Percentiles rank a stretch among this genome's conserved stretches.
phyloP scores from a whole-genome alignment of 2,888 invertebrate species.

The Volucella bombylans region DNA sequence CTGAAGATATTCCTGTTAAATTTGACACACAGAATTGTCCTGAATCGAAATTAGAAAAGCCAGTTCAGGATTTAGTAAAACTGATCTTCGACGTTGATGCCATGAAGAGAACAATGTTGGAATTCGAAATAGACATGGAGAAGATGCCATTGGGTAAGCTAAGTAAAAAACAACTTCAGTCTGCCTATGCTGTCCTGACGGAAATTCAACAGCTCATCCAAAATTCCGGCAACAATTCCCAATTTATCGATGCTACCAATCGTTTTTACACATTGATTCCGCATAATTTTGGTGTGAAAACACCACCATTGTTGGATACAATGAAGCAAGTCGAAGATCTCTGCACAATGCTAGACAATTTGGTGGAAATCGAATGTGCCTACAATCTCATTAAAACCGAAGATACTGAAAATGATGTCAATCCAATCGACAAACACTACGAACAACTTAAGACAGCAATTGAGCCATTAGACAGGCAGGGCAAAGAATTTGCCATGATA shows the following conservation, averaged over 20 bases:
- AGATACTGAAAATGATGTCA: slow-evolving; percentile 79
- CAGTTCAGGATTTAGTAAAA: slow-evolving; percentile 92
- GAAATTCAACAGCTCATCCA: slow-evolving; percentile 86
- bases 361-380: slow-evolving; percentile 97
- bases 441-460: slow-evolving; percentile 92
- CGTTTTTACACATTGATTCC: slow-evolving; percentile 97
- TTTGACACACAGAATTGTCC: slow-evolving; percentile 81
- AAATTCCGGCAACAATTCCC: slow-evolving; percentile 81
- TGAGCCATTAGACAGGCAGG: slow-evolving; percentile 86
- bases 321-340: slow-evolving; percentile 88
- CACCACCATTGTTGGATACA: slow-evolving; percentile 91
- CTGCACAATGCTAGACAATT: slow-evolving; percentile 93
- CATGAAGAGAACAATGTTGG: slow-evolving; percentile 96
- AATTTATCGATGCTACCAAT: slow-evolving; percentile 93
- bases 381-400: slow-evolving; percentile 90
- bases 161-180: slow-evolving; percentile 93
- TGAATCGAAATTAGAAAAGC: slow-evolving; percentile 87
- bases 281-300: slow-evolving; percentile 94
- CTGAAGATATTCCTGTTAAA: slow-evolving; percentile 83
- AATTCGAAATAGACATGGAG: slow-evolving; percentile 97
- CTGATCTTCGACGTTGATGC: slow-evolving; percentile 94
- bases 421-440: slow-evolving; percentile 93
- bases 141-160: slow-evolving; percentile 99
- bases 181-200: slow-evolving; percentile 91
- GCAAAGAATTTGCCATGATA: slow-evolving; percentile 89